Conservation (phyloP, 1,140 invertebrate genomes). For the Phocides pigmalion region DNA sequence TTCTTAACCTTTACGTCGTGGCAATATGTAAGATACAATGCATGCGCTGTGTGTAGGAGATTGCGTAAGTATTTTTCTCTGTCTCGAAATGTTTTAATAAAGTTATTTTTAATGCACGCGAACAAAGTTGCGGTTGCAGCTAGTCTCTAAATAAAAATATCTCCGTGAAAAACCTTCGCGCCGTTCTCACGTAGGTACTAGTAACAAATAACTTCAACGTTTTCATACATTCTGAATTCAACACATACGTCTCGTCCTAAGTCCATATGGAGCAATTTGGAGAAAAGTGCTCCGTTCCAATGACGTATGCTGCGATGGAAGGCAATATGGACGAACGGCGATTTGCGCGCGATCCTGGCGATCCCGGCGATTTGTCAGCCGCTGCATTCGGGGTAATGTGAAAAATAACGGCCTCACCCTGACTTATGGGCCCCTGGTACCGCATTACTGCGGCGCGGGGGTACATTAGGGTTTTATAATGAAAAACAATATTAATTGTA, state of each 20-base stretch:
- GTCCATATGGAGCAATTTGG: slow-evolving; percentile 2
- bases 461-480: slow-evolving; percentile 11
- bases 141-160: too few relatives aligned
- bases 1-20: too few relatives aligned
- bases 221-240: neutral
- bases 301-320: slow-evolving; percentile 12
- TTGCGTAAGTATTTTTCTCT: too few relatives aligned
- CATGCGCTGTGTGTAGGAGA: too few relatives aligned
- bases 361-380: slow-evolving; percentile 20
- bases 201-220: neutral
- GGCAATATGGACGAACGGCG: slow-evolving; percentile 17
- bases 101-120: too few relatives aligned
- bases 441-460: neutral
- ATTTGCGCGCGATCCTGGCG: slow-evolving; percentile 4
- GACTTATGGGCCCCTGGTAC: slow-evolving; percentile 28
- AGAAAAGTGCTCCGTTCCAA: slow-evolving; percentile 5
- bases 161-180: neutral
- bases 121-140: too few relatives aligned
- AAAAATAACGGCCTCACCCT: slow-evolving; percentile 33
- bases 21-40: too few relatives aligned
- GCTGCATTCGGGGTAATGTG: slow-evolving; percentile 21
- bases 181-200: neutral
- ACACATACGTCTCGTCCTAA: neutral
- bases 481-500: neutral
- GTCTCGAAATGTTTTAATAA: too few relatives aligned